phyloP scores from a whole-genome alignment of 1,140 invertebrate genomes.

The Brachionus koreanus region DNA sequence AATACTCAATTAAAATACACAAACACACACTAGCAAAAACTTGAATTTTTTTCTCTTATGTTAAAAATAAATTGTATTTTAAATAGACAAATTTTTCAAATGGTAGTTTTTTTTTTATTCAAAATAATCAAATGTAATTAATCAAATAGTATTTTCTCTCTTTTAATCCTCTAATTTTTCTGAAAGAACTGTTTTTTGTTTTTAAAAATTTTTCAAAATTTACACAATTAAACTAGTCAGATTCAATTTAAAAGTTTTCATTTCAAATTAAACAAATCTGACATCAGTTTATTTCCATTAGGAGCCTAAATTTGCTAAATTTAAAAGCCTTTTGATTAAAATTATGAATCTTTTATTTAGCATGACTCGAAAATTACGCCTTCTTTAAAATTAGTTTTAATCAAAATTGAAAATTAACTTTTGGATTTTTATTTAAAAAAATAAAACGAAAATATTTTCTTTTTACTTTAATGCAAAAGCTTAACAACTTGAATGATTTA shows the following conservation, averaged over 20 bases:
- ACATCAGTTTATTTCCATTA: background rate
- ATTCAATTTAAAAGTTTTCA: background rate
- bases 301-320: background rate
- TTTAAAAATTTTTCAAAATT: background rate
- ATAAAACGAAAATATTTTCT: too few species aligned
- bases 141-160: background rate
- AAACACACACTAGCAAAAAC: background rate
- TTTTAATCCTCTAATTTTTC: background rate
- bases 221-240: too few species aligned
- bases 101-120: background rate
- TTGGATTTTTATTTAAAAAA: too few species aligned
- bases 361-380: background rate
- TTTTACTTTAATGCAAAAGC: too few species aligned
- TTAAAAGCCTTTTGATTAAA: background rate
- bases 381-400: background rate
- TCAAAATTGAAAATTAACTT: background rate
- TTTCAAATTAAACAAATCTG: background rate
- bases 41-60: background rate
- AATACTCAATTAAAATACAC: background rate
- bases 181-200: too few species aligned
- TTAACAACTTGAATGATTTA: background rate
- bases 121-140: background rate
- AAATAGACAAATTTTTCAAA: background rate
- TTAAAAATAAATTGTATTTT: conserved; percentile 1
- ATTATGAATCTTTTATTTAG: background rate